Conservation (phyloP, 2,888 invertebrate species). For the Drosophila cognata region DNA sequence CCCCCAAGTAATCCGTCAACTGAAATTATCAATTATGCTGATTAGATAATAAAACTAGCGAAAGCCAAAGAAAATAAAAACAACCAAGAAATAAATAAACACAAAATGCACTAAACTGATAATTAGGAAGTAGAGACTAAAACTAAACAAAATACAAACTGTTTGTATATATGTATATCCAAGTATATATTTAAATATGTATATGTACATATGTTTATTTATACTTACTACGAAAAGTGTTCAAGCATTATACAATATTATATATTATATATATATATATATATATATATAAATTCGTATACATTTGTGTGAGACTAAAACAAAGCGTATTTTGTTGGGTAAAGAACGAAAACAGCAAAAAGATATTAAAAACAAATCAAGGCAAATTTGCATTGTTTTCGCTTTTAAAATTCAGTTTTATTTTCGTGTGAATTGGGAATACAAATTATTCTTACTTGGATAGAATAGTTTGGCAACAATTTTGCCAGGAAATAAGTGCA, state of each 20-base stretch:
- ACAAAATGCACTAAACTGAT: not conserved
- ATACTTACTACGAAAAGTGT: slow-evolving; percentile 9
- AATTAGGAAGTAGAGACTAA: slow-evolving; percentile 5
- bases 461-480: not conserved
- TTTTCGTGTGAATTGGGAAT: too few relatives aligned
- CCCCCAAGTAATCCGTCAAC: slow-evolving; percentile 8
- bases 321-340: slow-evolving; percentile 9
- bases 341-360: slow-evolving; percentile 1
- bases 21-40: not conserved
- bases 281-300: not conserved
- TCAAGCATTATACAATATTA: slow-evolving; percentile 46
- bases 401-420: not conserved
- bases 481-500: not conserved
- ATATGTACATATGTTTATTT: slow-evolving; percentile 10
- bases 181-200: not conserved
- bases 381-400: slow-evolving; percentile 6
- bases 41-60: slow-evolving; percentile 44
- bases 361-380: slow-evolving; percentile 21
- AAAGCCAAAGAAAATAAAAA: not conserved
- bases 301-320: not conserved
- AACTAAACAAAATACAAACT: slow-evolving; percentile 1
- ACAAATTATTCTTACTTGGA: not conserved
- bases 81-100: not conserved
- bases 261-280: slow-evolving; percentile 10
- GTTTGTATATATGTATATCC: not conserved